These are phyloP conservation scores for Pterobdella sp. DNA, from an alignment of 2,888 invertebrate genomes.

Conservation along the genomic window DNA sequence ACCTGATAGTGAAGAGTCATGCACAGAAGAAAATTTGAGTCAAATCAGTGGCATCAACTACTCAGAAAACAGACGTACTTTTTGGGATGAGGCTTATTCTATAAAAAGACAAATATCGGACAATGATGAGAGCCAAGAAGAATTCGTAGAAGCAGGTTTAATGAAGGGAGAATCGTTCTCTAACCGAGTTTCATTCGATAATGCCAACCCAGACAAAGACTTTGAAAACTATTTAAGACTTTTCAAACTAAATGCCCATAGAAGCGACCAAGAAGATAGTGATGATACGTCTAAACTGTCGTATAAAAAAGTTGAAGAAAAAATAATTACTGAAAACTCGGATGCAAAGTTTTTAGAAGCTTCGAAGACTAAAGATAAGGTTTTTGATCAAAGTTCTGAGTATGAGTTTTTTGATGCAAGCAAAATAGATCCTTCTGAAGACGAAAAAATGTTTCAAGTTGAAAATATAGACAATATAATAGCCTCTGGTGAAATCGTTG, in stretches of 20 bases:
- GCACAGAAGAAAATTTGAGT: slow-evolving; percentile 45
- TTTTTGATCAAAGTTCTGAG: too few relatives aligned
- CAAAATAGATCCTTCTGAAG: too few relatives aligned
- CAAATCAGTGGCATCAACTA: slow-evolving; percentile 34
- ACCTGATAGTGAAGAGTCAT: slow-evolving; percentile 73
- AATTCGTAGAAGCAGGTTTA: not conserved
- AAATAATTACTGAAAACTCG: not conserved
- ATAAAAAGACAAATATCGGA: not conserved
- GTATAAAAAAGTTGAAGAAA: not conserved
- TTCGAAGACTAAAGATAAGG: not conserved
- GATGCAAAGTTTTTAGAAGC: not conserved
- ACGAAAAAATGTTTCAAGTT: too few relatives aligned
- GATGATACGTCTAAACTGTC: not conserved
- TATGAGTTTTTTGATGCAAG: too few relatives aligned
- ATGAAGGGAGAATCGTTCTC: slow-evolving; percentile 21
- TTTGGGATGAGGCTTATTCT: not conserved
- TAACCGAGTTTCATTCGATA: slow-evolving; percentile 34
- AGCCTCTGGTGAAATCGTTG: too few relatives aligned
- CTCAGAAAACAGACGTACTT: not conserved
- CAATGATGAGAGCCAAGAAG: too few relatives aligned
- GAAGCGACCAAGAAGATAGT: not conserved
- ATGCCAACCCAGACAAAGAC: slow-evolving; percentile 36
- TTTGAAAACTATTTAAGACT: slow-evolving; percentile 36
- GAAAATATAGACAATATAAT: too few relatives aligned
- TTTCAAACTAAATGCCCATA: slow-evolving; percentile 33